These are phyloP conservation scores for Coleophora flavipennella DNA, from an alignment of 2,888 invertebrate genomes.

Conservation along the genomic window DNA sequence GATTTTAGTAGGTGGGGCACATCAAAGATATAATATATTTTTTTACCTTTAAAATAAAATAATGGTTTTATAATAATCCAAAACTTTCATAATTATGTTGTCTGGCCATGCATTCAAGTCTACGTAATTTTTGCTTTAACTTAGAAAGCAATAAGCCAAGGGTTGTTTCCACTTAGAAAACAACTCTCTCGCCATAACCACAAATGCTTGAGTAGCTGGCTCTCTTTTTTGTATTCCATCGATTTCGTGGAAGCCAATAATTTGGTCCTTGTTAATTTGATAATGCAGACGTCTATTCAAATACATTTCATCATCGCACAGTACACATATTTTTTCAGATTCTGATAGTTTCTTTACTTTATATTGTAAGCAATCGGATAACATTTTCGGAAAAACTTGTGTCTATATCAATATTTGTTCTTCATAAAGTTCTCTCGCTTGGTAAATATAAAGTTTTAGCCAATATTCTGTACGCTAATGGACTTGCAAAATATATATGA, in stretches of 20 bases:
- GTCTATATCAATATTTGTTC: background rate
- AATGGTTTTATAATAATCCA: too few species aligned
- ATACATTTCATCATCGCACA: constrained; percentile 11
- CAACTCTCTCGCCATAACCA: constrained; percentile 20
- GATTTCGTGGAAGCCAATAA: constrained; percentile 23
- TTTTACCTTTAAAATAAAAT: background rate
- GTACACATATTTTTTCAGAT: constrained; percentile 6
- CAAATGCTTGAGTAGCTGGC: constrained; percentile 18
- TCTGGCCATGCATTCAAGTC: constrained; percentile 19
- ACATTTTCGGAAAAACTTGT: background rate
- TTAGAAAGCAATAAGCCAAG: constrained; percentile 17
- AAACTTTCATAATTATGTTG: constrained; percentile 15
- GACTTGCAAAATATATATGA: constrained; percentile 11
- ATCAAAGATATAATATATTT: constrained; percentile 24
- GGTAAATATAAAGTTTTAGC: constrained; percentile 5
- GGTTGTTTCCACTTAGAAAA: constrained; percentile 20
- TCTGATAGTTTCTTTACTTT: constrained; percentile 1
- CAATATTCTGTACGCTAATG: constrained; percentile 7
- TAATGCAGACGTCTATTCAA: constrained; percentile 20
- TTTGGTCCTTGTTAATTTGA: constrained; percentile 17
- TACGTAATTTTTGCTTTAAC: constrained; percentile 11
- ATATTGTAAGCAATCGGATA: background rate
- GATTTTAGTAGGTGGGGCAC: constrained; percentile 22
- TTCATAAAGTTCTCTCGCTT: constrained; percentile 2
- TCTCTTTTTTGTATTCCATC: constrained; percentile 14